phyloP scores from a whole-genome alignment of 2,113 vertebrate genomes.

The Pygoscelis antarcticus region DNA sequence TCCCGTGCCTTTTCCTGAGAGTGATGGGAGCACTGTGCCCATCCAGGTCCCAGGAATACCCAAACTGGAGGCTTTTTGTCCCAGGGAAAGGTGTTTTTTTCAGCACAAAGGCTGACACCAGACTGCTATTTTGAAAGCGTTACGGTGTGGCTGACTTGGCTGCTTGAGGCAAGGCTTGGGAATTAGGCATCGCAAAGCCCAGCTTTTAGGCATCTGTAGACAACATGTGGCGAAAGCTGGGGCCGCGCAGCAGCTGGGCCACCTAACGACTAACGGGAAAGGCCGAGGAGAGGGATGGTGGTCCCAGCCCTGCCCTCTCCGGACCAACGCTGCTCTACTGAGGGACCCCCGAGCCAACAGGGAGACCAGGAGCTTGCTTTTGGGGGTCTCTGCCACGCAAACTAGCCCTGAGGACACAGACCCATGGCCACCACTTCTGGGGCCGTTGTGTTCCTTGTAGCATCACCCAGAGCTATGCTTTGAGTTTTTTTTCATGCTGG shows the following conservation, averaged over 20 bases:
- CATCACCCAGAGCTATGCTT: neutral
- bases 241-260: neutral
- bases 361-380: neutral
- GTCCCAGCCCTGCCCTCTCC: neutral
- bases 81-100: neutral
- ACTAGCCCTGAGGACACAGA: neutral
- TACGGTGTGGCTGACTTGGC: constrained; percentile 26
- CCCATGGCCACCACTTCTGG: fast-evolving
- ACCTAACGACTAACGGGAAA: neutral
- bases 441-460: fast-evolving
- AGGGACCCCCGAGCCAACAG: fast-evolving
- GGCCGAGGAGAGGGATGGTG: fast-evolving
- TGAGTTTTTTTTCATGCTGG: neutral
- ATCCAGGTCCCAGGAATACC: neutral
- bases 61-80: neutral
- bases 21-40: neutral
- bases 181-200: neutral
- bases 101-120: fast-evolving
- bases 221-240: neutral
- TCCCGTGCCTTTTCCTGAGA: neutral
- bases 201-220: constrained; percentile 10
- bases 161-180: constrained; percentile 21
- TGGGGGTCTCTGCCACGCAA: neutral
- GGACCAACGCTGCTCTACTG: fast-evolving
- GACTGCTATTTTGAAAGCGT: constrained; percentile 19